A percentile compares a stretch with the other conserved stretches of the same genome.
Conservation (phyloP, 2,113 vertebrate species). For the Trematocara nigrifrons region DNA sequence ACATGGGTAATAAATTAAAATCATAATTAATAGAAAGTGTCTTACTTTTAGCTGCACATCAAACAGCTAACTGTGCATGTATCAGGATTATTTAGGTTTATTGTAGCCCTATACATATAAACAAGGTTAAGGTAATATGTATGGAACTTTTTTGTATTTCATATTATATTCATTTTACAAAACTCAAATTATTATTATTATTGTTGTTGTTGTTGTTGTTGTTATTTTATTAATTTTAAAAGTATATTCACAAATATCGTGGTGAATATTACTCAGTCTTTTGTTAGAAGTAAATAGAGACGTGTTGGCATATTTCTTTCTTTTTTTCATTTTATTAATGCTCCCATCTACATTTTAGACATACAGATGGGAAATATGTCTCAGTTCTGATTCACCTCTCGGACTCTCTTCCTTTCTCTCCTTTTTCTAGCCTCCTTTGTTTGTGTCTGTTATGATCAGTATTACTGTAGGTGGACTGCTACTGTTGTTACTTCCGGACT, state of each 20-base stretch:
- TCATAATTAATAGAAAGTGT: neutral
- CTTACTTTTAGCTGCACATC: neutral
- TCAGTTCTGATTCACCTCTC: neutral
- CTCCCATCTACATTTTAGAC: neutral
- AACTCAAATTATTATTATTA: neutral
- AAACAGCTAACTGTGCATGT: neutral
- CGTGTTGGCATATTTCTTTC: neutral
- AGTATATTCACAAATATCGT: neutral
- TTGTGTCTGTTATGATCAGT: neutral
- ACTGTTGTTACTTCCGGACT: neutral
- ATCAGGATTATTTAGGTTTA: neutral
- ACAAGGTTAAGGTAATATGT: neutral
- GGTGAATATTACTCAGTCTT: neutral
- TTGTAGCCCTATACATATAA: neutral
- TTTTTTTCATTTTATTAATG: neutral
- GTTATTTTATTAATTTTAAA: neutral
- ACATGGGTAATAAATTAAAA: neutral
- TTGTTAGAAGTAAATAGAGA: neutral
- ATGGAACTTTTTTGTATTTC: neutral
- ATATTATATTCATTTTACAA: neutral
- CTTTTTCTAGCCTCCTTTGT: neutral
- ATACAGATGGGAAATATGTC: neutral
- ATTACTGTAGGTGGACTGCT: neutral
- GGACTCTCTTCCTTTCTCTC: fast-evolving
- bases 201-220: fast-evolving